Evolutionary conservation across 2,113 vertebrate species (phyloP), one percentile per base, ranked within the genome.

Genomic region (Prinia subflava): DNA sequence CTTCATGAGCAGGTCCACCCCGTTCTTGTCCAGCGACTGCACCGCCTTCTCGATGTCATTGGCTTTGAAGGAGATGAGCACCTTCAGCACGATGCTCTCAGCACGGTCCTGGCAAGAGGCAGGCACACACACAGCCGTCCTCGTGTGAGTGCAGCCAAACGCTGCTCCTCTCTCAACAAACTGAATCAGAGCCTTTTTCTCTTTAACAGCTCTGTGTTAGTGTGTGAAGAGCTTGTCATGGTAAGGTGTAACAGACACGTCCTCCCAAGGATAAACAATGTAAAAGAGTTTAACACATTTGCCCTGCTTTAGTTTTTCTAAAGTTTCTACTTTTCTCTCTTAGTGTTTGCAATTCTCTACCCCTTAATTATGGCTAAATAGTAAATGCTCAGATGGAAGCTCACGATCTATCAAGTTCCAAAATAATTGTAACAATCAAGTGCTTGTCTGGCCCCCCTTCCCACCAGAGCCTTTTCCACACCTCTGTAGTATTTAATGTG

Each of bases 1-100:
- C 95, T 99, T 99, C 99, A 99, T 99, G 59, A 99, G 98, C 89
- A 99, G 98, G 96, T 99, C 99, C 35, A 99, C 98, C 0, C 98
- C 98, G 3, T 98, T 99, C 97, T 99, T 99, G 96, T 99, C 99
- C 88, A 99, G 98, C 0, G 99, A 99, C 95, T 99, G 99, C 80
- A 99, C 99, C 0, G 98, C 99, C 89, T 99, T 99, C 97, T 99
- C 99, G 3, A 99, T 99, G 83, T 99, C 99, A 0, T 98, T 99
- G 94, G 99, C 98, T 97, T 99, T 99, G 90, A 99, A 99, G 73
- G 99, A 98, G 86, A 99, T 99, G 79, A 99, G 99, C 62, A 99
- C 99, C 95, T 99, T 99, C 87, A 99, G 96, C 83, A 99, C 99
- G 83, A 99, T 98, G 67, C 98, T 98, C 96, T 99, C 99, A 2